Conservation (phyloP, 2,888 invertebrate species). For the Chrysotoxum bicinctum region DNA sequence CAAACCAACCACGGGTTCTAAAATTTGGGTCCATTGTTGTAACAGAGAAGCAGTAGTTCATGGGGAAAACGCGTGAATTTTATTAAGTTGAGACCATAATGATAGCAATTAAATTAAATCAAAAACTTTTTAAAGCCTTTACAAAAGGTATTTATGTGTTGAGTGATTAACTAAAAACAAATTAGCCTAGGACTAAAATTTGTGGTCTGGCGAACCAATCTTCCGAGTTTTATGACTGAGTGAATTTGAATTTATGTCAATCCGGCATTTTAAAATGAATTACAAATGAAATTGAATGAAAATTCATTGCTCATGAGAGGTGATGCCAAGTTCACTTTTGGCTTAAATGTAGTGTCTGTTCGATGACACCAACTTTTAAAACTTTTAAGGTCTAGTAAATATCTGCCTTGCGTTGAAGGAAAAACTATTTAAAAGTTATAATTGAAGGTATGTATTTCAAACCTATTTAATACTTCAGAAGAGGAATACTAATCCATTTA, state of each 20-base stretch:
- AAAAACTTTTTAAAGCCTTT: background rate
- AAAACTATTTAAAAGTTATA: too few species aligned
- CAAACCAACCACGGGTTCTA: conserved; percentile 80
- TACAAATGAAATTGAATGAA: conserved; percentile 4
- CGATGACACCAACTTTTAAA: too few species aligned
- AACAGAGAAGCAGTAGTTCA: conserved; percentile 7
- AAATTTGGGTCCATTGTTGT: conserved; percentile 75
- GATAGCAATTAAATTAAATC: background rate
- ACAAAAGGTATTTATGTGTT: background rate
- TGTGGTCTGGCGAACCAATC: background rate
- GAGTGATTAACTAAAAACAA: conserved; percentile 7
- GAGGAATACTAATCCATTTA: too few species aligned
- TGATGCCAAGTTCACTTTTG: conserved; percentile 27
- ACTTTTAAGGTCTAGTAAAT: too few species aligned
- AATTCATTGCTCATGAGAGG: background rate
- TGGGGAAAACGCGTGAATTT: background rate
- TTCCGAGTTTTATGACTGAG: background rate
- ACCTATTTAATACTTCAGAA: too few species aligned
- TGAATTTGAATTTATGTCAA: conserved; percentile 40
- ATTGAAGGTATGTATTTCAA: too few species aligned
- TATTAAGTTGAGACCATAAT: background rate
- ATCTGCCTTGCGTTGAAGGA: too few species aligned
- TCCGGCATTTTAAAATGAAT: conserved; percentile 47
- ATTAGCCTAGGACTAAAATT: background rate
- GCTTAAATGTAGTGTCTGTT: too few species aligned